Evolutionary conservation across 2,888 invertebrate species (phyloP), one percentile per base, ranked within the genome.

Genomic region (Strigamia transsilvanica): DNA sequence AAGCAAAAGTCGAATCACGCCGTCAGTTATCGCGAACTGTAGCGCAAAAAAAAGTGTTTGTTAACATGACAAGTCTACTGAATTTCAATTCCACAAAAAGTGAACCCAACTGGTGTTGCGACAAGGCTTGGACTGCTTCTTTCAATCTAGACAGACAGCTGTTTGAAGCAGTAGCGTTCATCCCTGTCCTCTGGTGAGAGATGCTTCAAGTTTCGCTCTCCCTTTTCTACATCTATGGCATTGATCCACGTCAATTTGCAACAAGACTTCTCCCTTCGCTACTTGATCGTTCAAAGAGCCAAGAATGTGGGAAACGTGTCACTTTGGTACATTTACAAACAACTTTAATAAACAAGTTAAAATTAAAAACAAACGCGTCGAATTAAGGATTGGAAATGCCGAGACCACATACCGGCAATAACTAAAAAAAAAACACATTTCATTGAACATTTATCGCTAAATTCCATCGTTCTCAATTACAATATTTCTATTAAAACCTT

Each of bases 101-200:
- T 51, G 51, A 51, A 51, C 51, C n/a, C 51, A 66, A 66, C 66
- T 66, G 9, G 27, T 66, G 10, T 66, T 66, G 66, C 66, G 66
- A 66, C 66, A 66, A 27, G 66, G 66, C 2, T 66, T 66, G 32
- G 23, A 27, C 66, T 66, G 66, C 66, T 66, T 66, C 66, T 66
- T 66, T 66, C 66, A 66, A 66, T 1, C 32, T 66, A 66, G 66
- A 66, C 66, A 66, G 66, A 66, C 66, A 66, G 66, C 66, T 66
- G 66, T 27, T 66, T 1, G 66, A 66, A 15, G 15, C 27, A 27
- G 23, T 27, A 66, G 66, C 23, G 66, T 66, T 66, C 66, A 66
- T 27, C 66, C 66, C 66, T 66, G 66, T 66, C 66, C 66, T 66
- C 66, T 66, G 27, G 66, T 66, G 66, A 66, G 66, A 66, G 66